Base-by-base conservation (phyloP, 2,888 invertebrate genomes). In the Syrista parreyssii region DNA sequence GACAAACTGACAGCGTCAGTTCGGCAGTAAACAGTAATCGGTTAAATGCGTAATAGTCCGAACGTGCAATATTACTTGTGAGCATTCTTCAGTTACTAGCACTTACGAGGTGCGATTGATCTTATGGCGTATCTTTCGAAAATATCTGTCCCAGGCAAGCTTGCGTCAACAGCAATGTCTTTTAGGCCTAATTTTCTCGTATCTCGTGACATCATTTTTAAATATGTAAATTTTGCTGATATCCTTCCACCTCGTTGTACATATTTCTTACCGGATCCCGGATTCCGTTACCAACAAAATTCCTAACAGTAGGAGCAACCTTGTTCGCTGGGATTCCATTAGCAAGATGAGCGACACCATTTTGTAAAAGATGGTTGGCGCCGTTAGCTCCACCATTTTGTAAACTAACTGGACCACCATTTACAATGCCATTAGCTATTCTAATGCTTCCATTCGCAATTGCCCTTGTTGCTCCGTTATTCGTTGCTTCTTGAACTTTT, bases 191-290 rank as follows among this genome's bases (percentile, higher is more conserved):
- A 23, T 3, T 23, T 23, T 74, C 74, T 74, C 35, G 34, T n/a
- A 34, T 3, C 35, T 12, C 35, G 74, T 30, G 11, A 33, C 23
- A 11, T 68, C n/a, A 68, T 75, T 32, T 78, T 86, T 82, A 89
- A 74, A 89, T 87, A 73, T 89, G 87, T n/a, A 88, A 84, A 84
- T 90, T 89, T 75, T 90, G 86, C 68, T 89, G 89, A 82, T 91
- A 92, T 31, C 88, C 89, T 80, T 92, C 92, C 36, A 92, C 91
- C 84, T 92, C 92, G 76, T 92, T 92, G 84, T 92, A 92, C 92
- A 92, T 92, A 79, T 91, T 89, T 76, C 86, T 88, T 31, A 89
- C 80, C 1, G 88, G 84, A 77, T 89, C 87, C 32, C 80, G 84
- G 68, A 71, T 76, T 3, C 33, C 35, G 1, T 34, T 73, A 30